Evolutionary conservation across 2,888 invertebrate species (phyloP), one percentile per base, ranked within the genome.

Genomic region (Cephalotes varians): DNA sequence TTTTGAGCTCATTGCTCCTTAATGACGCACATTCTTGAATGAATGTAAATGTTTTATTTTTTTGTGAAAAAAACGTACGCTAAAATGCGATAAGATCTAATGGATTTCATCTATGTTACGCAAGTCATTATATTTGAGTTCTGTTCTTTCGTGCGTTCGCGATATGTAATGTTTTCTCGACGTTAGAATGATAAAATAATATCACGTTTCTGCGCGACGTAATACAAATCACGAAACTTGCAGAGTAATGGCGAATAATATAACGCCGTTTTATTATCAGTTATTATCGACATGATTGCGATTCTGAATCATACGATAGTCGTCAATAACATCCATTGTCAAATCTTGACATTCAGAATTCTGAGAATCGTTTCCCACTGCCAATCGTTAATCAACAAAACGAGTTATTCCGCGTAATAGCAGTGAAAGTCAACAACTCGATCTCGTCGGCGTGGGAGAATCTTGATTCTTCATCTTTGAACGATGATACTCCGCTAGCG

Each of bases 101-200:
- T 37, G 15, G 10, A 31, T 34, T 4, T 12, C 18, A 40, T 28
- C 12, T 28, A 10, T 18, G 7, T 72, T 72, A 56, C 6, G 25
- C 5, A 58, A 72, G 9, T 1, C 15, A 1, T 12, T 40, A 40
- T 72, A n/a, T n/a, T 4, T 56, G 44, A 72, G 18, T 40, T 56
- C 18, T 28, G 7, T 9, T 12, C 3, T 28, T 40, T 40, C 18
- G 3, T 54, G 44, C 5, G 18, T 12, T 51, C 2, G 25, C 44
- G 18, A 5, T 5, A 4, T 0, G 10, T 40, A 58, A 58, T 40
- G 2, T 73, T 28, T 10, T 44, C 4, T 28, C 5, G 2, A 73
- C n/a, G 5, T 73, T 12, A 31, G 25, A 40, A 73, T 73, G 44
- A 73, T 5, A 6, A 60, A 31, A 73, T 73, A 31, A 73, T 60